A percentile compares a stretch with the other conserved stretches of the same genome.
phyloP scores from a whole-genome alignment of 2,888 invertebrate genomes.

The Hydrotaea diabolus region DNA sequence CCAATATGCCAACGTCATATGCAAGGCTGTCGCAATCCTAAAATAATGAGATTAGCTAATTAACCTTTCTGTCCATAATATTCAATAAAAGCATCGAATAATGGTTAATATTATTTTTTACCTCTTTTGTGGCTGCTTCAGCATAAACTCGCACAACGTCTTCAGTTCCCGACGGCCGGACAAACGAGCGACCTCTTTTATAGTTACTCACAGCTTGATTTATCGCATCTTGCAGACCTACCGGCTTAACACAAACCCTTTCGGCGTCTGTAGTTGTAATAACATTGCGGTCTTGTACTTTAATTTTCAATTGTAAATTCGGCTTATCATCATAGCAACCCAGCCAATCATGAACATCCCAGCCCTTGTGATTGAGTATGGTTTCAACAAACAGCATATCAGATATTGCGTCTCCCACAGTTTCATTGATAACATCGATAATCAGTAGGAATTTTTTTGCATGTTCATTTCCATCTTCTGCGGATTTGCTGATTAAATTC shows the following conservation, averaged over 20 bases:
- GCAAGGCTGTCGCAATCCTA: constrained; percentile 87
- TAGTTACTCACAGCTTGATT: constrained; percentile 87
- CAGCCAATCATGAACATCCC: constrained; percentile 91
- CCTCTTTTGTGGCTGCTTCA: constrained; percentile 90
- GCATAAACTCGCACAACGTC: constrained; percentile 98
- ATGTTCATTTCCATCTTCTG: constrained; percentile 71
- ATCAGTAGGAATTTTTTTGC: constrained; percentile 85
- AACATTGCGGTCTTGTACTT: constrained; percentile 91
- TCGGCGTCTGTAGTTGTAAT: constrained; percentile 95
- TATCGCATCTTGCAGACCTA: constrained; percentile 91
- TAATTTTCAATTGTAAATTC: constrained; percentile 92
- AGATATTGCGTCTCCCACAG: constrained; percentile 98
- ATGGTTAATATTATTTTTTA: too few relatives aligned
- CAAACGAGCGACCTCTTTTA: constrained; percentile 90
- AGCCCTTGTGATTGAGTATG: constrained; percentile 90
- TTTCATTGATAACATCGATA: constrained; percentile 94
- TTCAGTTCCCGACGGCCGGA: constrained; percentile 98
- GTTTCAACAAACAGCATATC: constrained; percentile 97
- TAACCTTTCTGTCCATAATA: not conserved
- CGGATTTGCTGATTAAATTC: constrained; percentile 81
- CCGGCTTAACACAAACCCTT: constrained; percentile 89
- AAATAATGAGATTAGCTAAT: constrained; percentile 25
- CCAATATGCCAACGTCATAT: constrained; percentile 87
- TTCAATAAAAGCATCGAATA: too few relatives aligned
- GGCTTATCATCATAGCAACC: constrained; percentile 92